phyloP scores from a whole-genome alignment of 2,888 invertebrate species.

The Hoplodrina ambigua region DNA sequence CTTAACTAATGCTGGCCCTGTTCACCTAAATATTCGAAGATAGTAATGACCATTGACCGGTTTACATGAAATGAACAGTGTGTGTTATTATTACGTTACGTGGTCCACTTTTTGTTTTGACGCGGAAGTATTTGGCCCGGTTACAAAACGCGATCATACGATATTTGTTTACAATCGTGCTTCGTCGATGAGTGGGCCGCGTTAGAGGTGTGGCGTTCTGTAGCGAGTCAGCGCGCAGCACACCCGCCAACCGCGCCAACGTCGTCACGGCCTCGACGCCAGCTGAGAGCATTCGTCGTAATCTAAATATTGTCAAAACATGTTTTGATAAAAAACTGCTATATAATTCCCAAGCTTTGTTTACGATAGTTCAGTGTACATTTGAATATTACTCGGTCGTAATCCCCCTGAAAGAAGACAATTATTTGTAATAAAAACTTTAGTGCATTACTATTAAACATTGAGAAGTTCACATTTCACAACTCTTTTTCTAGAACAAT shows the following conservation, averaged over 20 bases:
- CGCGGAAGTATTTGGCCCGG: conserved; percentile 68
- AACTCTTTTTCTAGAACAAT: background rate
- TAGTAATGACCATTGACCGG: too few species aligned
- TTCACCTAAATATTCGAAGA: too few species aligned
- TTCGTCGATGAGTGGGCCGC: conserved; percentile 68
- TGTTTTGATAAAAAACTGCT: conserved; percentile 74
- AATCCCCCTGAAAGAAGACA: background rate
- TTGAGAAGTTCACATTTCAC: background rate
- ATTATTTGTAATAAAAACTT: background rate
- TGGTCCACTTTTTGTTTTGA: conserved; percentile 44
- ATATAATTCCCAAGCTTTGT: conserved; percentile 66
- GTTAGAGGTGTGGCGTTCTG: conserved; percentile 71
- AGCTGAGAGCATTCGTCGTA: conserved; percentile 31
- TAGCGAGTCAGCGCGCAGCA: background rate
- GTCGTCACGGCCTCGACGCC: conserved; percentile 35
- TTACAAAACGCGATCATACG: conserved; percentile 79
- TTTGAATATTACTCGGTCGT: conserved; percentile 5
- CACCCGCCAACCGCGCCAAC: conserved; percentile 30
- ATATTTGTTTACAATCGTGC: conserved; percentile 79
- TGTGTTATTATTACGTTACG: background rate
- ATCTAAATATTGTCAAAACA: conserved; percentile 67
- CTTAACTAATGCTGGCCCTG: too few species aligned
- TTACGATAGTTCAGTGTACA: conserved; percentile 37
- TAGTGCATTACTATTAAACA: background rate
- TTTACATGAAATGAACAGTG: too few species aligned